These are phyloP conservation scores for Enteromius paludinosus DNA, from an alignment of 2,797 vertebrate genomes.

Conservation along the genomic window DNA sequence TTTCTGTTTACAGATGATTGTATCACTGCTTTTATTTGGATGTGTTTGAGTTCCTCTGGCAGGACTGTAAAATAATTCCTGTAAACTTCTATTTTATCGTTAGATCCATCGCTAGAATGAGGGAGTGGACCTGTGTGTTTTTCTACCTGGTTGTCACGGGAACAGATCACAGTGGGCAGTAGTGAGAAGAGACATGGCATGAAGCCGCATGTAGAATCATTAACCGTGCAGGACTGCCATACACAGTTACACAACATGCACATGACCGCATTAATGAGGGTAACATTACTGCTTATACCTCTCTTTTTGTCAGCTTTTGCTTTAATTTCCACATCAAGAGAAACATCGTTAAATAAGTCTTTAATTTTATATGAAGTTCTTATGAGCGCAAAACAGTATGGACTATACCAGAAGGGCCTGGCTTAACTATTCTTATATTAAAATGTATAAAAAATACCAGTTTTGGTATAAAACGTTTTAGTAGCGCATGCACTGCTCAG, in stretches of 20 bases:
- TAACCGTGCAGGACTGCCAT: conserved; percentile 51
- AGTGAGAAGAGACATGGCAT: conserved; percentile 59
- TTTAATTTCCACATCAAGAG: not conserved
- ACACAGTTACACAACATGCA: conserved; percentile 40
- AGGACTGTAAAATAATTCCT: conserved; percentile 51
- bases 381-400: not conserved
- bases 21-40: conserved; percentile 43
- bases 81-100: conserved; percentile 53
- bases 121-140: conserved; percentile 60
- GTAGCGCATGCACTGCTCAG: not conserved
- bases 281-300: not conserved
- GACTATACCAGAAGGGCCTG: not conserved
- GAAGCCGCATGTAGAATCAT: conserved; percentile 64
- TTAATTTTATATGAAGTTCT: not conserved
- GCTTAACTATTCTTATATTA: not conserved
- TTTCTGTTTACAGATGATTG: conserved; percentile 37
- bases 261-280: not conserved
- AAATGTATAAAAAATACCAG: not conserved
- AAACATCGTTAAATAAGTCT: not conserved
- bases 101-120: conserved; percentile 50
- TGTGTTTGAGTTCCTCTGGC: conserved; percentile 50
- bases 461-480: not conserved
- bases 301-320: not conserved
- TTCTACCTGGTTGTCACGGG: conserved; percentile 69
- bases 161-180: conserved; percentile 63